Evolutionary conservation across 2,888 invertebrate species (phyloP), one percentile per base, ranked within the genome.

Genomic region (Cheilosia variabilis): DNA sequence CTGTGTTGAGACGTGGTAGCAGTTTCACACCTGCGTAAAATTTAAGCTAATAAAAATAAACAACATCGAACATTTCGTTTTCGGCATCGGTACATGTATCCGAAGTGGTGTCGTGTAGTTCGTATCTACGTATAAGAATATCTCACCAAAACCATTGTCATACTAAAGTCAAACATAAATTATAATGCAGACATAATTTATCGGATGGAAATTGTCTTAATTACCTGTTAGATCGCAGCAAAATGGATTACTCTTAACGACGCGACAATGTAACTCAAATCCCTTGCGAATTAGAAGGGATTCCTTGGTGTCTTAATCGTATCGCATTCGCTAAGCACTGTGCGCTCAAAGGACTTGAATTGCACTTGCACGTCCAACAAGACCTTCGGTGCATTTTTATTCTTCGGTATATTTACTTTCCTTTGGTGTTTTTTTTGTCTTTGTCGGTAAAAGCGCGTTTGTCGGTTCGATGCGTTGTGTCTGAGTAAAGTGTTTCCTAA

Each of bases 1-100:
- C 84, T 73, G 73, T 71, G 84, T 60, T 65, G 58, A 57, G 65
- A 75, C 79, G 69, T 80, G 79, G 84, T 71, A 47, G 79, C 43
- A 69, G 53, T 79, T 63, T 43, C 37, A 53, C 43, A 78, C 58
- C 53, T 53, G 41, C 58, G 63, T 66, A 55, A 41, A 24, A 52
- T 50, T 69, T 55, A 60, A 19, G 19, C 19, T n/a, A 66, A 71
- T 41, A 62, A 79, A 73, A 69, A 45, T 71, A 53, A 75, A 53
- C n/a, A 52, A 41, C 65, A 41, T n/a, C 13, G n/a, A 63, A 47
- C 41, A 45, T 41, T 31, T 47, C 37, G 55, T 83, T 73, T 58
- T 68, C 72, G 66, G 43, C 45, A 60, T 53, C 37, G 43, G 68
- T 47, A 41, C 31, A 60, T 72, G 45, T 53, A 47, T 5, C 31